Base-by-base conservation (phyloP, 2,888 invertebrate species). In the Hyposoter didymator region DNA sequence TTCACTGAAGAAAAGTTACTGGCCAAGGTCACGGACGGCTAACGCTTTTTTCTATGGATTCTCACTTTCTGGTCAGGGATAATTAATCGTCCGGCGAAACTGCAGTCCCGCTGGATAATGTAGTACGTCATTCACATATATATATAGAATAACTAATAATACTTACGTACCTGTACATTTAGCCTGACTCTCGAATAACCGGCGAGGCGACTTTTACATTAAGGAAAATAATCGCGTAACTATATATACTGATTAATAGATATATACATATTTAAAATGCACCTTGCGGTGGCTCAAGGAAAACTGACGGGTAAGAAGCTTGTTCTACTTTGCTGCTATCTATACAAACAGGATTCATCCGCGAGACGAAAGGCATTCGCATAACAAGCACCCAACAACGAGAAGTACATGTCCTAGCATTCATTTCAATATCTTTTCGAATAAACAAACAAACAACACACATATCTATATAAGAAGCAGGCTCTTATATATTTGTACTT, bases 321-420 rank as follows among this genome's bases (percentile, higher is more conserved):
- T 83, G 87, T 84, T 87, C 87, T 66, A 88, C 87, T 88, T 88
- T 80, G 81, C 84, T 82, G 80, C 70, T 67, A 82, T 83, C 83
- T 73, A 19, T 59, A 66, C 82, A 82, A 87, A 83, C 83, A 80
- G 85, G 86, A 88, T 86, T 83, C 82, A 76, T 82, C 72, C 78
- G 69, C 67, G 47, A 72, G 84, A 84, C 76, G 70, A 82, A 74
- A 74, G 75, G 81, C 64, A 64, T 78, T 78, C 79, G 86, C 86
- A 75, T 82, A 87, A 85, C 84, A 78, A 82, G 82, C 75, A 83
- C n/a, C 39, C 39, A 74, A 84, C 75, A 82, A 81, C 84, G 64
- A 72, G 82, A 87, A 85, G 87, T 86, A 82, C 84, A 78, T 69
- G 78, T 47, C 67, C 59, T 59, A 35, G 47, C 64, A 70, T 67